Conservation (phyloP, 1,140 invertebrate species). For the Sinella curviseta region DNA sequence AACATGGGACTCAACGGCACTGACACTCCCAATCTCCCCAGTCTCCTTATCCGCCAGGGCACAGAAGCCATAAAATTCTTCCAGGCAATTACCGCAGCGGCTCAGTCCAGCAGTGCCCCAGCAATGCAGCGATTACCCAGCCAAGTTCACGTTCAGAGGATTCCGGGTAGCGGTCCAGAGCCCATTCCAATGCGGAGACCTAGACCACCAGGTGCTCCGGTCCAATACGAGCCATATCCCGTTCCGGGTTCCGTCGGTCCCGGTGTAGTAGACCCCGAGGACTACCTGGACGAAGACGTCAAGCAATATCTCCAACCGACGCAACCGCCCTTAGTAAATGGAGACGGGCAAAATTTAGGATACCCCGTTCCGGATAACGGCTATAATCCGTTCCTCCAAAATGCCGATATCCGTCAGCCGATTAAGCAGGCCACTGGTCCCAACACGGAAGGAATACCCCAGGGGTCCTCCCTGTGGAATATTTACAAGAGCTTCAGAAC, state of each 20-base stretch:
- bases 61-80: slow-evolving; percentile 7
- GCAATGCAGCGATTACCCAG: background rate
- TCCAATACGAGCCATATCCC: background rate
- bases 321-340: background rate
- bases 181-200: background rate
- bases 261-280: no score
- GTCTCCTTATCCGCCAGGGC: background rate
- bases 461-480: background rate
- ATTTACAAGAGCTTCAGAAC: slow-evolving; percentile 20
- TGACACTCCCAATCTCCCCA: background rate
- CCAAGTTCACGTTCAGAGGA: background rate
- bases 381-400: background rate
- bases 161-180: background rate
- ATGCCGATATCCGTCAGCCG: background rate
- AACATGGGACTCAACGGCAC: background rate
- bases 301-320: slow-evolving; percentile 4
- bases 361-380: background rate
- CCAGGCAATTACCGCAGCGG: background rate
- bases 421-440: background rate
- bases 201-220: background rate
- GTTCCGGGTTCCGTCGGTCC: no score
- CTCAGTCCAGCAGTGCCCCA: no score
- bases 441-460: background rate
- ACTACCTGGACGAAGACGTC: slow-evolving; percentile 6
- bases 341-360: background rate